A percentile compares a stretch with the other conserved stretches of the same genome.
These are phyloP conservation scores for Ips nitidus DNA, from an alignment of 1,140 invertebrate genomes.

Conservation along the genomic window DNA sequence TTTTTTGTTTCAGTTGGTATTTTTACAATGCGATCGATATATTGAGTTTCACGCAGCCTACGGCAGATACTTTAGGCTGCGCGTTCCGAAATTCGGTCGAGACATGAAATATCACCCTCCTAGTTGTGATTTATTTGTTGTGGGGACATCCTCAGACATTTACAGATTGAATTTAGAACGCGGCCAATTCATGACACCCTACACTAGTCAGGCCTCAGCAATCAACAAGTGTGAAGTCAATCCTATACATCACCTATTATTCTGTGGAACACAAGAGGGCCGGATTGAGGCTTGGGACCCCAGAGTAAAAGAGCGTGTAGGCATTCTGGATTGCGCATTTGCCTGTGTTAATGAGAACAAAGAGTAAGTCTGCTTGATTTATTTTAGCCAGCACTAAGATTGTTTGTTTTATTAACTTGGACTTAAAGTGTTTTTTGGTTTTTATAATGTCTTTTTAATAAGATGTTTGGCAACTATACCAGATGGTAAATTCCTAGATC, in stretches of 20 bases:
- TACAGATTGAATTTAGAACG: constrained; percentile 95
- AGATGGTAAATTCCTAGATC: too few relatives aligned
- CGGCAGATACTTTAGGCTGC: constrained; percentile 86
- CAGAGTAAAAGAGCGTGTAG: constrained; percentile 71
- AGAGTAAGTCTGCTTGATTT: constrained; percentile 27
- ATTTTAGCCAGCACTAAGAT: constrained; percentile 5
- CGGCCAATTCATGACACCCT: constrained; percentile 89
- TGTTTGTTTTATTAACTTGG: background rate
- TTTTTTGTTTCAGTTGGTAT: constrained; percentile 64
- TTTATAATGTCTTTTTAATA: too few relatives aligned
- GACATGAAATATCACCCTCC: constrained; percentile 91
- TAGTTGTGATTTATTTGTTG: constrained; percentile 90
- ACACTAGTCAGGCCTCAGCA: constrained; percentile 71
- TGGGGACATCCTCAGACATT: constrained; percentile 85
- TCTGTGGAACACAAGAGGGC: constrained; percentile 89
- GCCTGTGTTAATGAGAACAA: constrained; percentile 65
- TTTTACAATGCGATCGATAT: constrained; percentile 83
- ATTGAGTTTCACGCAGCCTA: constrained; percentile 94
- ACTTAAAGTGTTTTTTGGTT: too few relatives aligned
- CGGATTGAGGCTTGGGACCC: constrained; percentile 97
- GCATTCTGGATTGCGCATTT: constrained; percentile 83
- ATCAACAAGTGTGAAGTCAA: constrained; percentile 89
- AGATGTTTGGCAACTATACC: too few relatives aligned
- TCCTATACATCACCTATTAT: constrained; percentile 82
- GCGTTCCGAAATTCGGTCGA: constrained; percentile 94